Conservation (phyloP, 1,140 invertebrate genomes). For the Drosophila nigromelanica region DNA sequence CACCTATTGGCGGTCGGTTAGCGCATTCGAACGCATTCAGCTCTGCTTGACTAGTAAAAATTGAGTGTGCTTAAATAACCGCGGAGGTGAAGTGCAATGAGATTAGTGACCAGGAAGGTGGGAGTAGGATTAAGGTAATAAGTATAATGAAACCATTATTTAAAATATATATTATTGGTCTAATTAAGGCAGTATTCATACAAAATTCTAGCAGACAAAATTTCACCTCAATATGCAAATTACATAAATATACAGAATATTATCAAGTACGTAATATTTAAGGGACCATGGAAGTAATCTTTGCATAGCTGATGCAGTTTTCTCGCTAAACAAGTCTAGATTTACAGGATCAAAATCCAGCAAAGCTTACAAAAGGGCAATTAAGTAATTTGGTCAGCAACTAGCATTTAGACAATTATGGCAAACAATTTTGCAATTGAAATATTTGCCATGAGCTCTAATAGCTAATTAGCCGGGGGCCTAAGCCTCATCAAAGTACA, state of each 20-base stretch:
- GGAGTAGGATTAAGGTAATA: too few relatives aligned
- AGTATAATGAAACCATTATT: too few relatives aligned
- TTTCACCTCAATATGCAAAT: too few relatives aligned
- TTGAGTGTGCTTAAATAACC: constrained; percentile 4
- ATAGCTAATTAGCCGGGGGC: constrained; percentile 58
- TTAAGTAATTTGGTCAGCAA: constrained; percentile 42
- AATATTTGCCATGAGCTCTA: constrained; percentile 40
- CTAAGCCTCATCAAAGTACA: constrained; percentile 54
- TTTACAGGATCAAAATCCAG: constrained; percentile 20
- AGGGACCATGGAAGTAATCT: too few relatives aligned
- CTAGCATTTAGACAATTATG: constrained; percentile 38
- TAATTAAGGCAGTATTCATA: too few relatives aligned
- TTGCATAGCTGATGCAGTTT: too few relatives aligned
- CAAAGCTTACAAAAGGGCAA: background rate
- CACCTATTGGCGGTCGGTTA: constrained; percentile 7
- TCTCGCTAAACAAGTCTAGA: too few relatives aligned
- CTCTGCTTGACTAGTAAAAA: background rate
- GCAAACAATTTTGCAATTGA: constrained; percentile 56
- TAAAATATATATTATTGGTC: too few relatives aligned
- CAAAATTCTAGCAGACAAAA: too few relatives aligned
- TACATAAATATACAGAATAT: too few relatives aligned
- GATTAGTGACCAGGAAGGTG: too few relatives aligned
- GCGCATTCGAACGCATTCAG: background rate
- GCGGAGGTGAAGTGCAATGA: background rate
- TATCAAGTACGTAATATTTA: background rate